These are phyloP conservation scores for Leptinotarsa undecemlineata DNA, from an alignment of 1,140 invertebrate species.

Conservation along the genomic window DNA sequence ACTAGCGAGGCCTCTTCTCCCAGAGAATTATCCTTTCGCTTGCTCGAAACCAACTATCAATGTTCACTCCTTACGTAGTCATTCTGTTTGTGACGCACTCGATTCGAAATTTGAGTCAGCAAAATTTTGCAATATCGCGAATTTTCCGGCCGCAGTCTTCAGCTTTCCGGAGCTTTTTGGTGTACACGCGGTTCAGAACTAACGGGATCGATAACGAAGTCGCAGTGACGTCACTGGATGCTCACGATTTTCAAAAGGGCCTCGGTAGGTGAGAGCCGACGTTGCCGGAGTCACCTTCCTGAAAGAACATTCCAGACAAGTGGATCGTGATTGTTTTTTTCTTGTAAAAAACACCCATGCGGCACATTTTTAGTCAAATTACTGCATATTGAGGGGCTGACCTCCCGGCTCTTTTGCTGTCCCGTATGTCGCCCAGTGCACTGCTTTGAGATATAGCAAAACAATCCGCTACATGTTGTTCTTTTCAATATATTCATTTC, in stretches of 20 bases:
- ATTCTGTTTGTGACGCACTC: neutral
- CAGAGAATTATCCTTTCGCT: neutral
- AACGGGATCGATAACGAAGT: constrained; percentile 51
- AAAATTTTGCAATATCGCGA: neutral
- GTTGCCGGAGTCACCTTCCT: neutral
- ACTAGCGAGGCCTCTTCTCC: constrained; percentile 22
- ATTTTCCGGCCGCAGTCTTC: constrained; percentile 32
- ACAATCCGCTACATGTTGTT: too few species aligned
- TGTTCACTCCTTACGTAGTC: neutral
- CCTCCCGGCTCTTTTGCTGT: too few species aligned
- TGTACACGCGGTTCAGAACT: constrained; percentile 44
- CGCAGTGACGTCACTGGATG: constrained; percentile 51
- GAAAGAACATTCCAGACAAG: too few species aligned
- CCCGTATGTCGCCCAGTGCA: too few species aligned
- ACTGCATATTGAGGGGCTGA: too few species aligned
- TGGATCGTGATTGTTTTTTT: too few species aligned
- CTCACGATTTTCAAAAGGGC: constrained; percentile 10
- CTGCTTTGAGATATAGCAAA: too few species aligned
- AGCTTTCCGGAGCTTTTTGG: constrained; percentile 39
- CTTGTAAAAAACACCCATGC: too few species aligned
- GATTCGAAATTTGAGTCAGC: neutral
- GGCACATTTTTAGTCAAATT: too few species aligned
- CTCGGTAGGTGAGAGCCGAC: neutral
- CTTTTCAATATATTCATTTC: too few species aligned
- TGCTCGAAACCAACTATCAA: neutral